Base-by-base conservation (phyloP, 2,888 invertebrate genomes). In the Xylophagus ater region DNA sequence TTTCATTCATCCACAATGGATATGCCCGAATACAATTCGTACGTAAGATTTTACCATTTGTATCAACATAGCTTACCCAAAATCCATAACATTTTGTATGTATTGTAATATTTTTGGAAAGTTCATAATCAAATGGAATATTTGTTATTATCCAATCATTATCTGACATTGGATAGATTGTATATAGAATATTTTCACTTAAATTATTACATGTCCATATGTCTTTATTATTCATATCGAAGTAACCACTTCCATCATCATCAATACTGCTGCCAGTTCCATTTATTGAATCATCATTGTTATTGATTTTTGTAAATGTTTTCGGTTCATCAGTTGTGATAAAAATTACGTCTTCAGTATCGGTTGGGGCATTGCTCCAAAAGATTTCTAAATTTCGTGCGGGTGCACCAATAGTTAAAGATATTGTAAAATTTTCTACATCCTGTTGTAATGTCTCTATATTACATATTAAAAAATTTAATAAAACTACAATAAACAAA, bases 1-100 rank as follows among this genome's bases (percentile, higher is more conserved):
- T 55, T 7, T 73, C 66, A 24, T 59, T 57, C 76, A 76, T 75
- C 76, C 76, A 76, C 19, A 58, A 67, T 1, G 75, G 73, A 45
- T 66, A 61, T 2, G 70, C 70, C 14, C 61, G 58, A 2, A 74
- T 48, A 45, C 75, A 75, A 29, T 65, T 62, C 18, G 55, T 58
- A 26, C 59, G 55, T 20, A 66, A 46, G 15, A 68, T 57, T 1
- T 36, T 45, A 1, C 59, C 60, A 20, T 54, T 49, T n/a, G 50
- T 50, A 43, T 55, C 47, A 3, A 65, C 52, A 47, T 64, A 64
- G 32, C 57, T 57, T 10, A 58, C 59, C 65, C 65, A 66, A 45
- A 53, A 65, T 28, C 62, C 64, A 33, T 65, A 66, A 43, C 65
- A 62, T 9, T 45, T 39, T 2, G 58, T 63, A 6, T 53, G 41